Conservation (phyloP, 1,140 invertebrate genomes). For the Brachionus manjavacas region DNA sequence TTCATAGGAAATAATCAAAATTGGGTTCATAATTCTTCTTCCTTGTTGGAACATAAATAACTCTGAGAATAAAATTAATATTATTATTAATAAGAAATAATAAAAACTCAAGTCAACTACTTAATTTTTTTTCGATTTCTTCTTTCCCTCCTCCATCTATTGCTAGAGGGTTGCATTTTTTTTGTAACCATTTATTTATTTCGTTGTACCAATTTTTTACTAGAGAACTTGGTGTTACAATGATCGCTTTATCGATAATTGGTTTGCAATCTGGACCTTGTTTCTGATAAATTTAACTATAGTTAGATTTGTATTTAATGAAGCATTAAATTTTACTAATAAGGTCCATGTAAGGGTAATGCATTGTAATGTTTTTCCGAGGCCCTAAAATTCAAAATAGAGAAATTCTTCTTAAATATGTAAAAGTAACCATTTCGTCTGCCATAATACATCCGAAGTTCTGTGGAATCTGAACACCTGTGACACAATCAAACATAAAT, state of each 20-base stretch:
- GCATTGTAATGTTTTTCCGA: conserved; percentile 95
- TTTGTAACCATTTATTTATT: conserved; percentile 89
- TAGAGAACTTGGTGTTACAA: conserved; percentile 91
- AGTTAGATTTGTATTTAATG: background rate
- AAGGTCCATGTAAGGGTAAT: conserved; percentile 94
- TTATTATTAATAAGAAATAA: background rate
- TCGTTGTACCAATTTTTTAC: conserved; percentile 98
- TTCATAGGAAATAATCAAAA: conserved; percentile 97
- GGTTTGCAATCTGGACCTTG: conserved; percentile 66
- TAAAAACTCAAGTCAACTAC: conserved; percentile 62
- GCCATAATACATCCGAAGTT: conserved; percentile 96
- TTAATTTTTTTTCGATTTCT: conserved; percentile 77
- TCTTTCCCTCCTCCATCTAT: conserved; percentile 85
- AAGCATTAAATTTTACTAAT: conserved; percentile 56
- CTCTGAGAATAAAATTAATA: conserved; percentile 47
- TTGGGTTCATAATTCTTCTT: conserved; percentile 68
- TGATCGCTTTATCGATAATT: conserved; percentile 81
- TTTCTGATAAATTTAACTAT: conserved; percentile 49
- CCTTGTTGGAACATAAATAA: conserved; percentile 58
- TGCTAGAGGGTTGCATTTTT: conserved; percentile 73
- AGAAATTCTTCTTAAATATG: background rate
- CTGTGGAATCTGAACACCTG: conserved; percentile 75
- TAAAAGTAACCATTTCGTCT: conserved; percentile 78
- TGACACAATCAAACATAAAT: conserved; percentile 99
- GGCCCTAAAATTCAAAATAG: conserved; percentile 53